Conservation (phyloP, 2,797 vertebrate genomes). For the Crax fasciolata region DNA sequence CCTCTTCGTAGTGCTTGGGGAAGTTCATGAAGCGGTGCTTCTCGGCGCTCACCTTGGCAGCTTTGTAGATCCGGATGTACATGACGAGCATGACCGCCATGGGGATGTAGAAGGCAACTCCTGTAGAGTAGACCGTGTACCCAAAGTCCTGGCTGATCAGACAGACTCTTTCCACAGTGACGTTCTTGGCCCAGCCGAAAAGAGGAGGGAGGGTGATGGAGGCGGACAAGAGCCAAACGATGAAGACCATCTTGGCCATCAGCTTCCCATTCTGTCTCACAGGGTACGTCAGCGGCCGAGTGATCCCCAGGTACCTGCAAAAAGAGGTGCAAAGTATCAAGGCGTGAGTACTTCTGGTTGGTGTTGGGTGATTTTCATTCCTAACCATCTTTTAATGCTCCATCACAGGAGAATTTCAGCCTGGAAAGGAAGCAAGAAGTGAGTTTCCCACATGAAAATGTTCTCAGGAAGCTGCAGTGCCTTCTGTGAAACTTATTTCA, state of each 20-base stretch:
- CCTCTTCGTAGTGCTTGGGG: conserved; percentile 69
- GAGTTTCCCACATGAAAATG: fast-evolving
- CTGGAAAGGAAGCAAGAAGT: neutral
- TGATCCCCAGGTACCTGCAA: conserved; percentile 83
- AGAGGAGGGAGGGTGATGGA: conserved; percentile 83
- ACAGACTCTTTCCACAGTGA: conserved; percentile 80
- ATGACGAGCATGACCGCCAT: conserved; percentile 84
- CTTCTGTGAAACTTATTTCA: neutral
- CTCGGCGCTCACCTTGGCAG: conserved; percentile 80
- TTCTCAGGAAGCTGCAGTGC: neutral
- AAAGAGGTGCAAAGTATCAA: neutral
- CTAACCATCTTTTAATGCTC: fast-evolving
- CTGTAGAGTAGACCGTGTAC: conserved; percentile 83
- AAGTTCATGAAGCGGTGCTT: conserved; percentile 82
- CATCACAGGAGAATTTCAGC: neutral
- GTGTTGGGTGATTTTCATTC: fast-evolving
- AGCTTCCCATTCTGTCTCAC: conserved; percentile 82
- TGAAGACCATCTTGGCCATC: conserved; percentile 86
- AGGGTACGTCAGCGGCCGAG: conserved; percentile 79
- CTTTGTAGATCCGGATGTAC: conserved; percentile 83
- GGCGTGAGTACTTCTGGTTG: neutral
- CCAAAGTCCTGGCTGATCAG: conserved; percentile 86
- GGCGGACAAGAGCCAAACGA: conserved; percentile 83
- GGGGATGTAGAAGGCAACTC: conserved; percentile 85
- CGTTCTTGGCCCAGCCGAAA: conserved; percentile 84